Conservation (phyloP, 1,140 invertebrate genomes). For the Drosophila pandora region DNA sequence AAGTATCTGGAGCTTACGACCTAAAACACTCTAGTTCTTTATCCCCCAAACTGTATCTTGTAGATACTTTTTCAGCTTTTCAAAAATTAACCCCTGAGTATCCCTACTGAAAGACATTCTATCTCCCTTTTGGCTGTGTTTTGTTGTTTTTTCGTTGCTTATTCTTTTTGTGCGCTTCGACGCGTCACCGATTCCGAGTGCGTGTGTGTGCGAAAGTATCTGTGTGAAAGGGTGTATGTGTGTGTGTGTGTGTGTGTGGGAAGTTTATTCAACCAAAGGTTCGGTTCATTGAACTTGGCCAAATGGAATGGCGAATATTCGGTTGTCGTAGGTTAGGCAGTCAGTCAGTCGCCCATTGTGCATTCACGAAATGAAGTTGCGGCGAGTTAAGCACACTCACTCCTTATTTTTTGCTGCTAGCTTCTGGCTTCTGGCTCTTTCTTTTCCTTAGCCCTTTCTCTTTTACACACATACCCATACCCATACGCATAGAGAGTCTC, state of each 20-base stretch:
- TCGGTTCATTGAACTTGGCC: slow-evolving; percentile 80
- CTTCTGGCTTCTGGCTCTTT: background rate
- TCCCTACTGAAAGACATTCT: slow-evolving; percentile 60
- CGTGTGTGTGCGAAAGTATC: slow-evolving; percentile 19
- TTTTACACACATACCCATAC: background rate
- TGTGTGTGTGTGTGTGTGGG: slow-evolving; percentile 32
- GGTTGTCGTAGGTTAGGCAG: slow-evolving; percentile 79
- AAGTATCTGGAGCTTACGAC: no score
- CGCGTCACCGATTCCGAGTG: slow-evolving; percentile 61
- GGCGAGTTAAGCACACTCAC: slow-evolving; percentile 69
- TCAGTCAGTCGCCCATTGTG: slow-evolving; percentile 62
- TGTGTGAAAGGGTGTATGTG: background rate
- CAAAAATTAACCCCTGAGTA: slow-evolving; percentile 16
- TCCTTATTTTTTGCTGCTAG: slow-evolving; percentile 8
- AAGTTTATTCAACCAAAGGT: slow-evolving; percentile 81
- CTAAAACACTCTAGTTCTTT: no score
- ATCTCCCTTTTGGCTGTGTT: slow-evolving; percentile 59
- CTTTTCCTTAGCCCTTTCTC: slow-evolving; percentile 7
- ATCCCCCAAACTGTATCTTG: background rate
- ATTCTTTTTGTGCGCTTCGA: slow-evolving; percentile 58
- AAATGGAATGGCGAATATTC: slow-evolving; percentile 81
- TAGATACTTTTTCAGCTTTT: background rate
- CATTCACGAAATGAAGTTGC: slow-evolving; percentile 77
- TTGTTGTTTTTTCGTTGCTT: slow-evolving; percentile 46
- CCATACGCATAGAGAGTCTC: background rate